These are phyloP conservation scores for Oryzias sinensis DNA, from an alignment of 2,797 vertebrate species.

Conservation along the genomic window DNA sequence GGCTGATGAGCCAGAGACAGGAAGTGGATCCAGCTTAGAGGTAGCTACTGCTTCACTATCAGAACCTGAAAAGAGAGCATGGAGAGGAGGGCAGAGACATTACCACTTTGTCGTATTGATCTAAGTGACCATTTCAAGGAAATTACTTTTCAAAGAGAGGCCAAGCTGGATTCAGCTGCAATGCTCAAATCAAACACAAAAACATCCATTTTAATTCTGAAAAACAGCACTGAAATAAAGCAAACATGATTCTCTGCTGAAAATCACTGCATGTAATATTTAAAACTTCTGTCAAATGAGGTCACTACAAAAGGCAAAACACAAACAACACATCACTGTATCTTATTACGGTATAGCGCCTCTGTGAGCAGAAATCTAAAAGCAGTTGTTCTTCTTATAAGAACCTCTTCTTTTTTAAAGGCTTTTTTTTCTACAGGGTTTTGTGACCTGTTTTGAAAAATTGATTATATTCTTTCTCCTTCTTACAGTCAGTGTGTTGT, in stretches of 20 bases:
- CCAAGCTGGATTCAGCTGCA: not conserved
- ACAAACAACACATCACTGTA: too few relatives aligned
- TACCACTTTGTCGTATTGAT: conserved; percentile 31
- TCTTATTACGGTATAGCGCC: too few relatives aligned
- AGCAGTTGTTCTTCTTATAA: too few relatives aligned
- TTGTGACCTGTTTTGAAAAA: too few relatives aligned
- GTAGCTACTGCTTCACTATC: conserved; percentile 66
- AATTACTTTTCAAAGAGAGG: conserved; percentile 13
- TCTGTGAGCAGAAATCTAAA: too few relatives aligned
- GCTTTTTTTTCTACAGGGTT: too few relatives aligned
- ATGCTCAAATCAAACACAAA: not conserved
- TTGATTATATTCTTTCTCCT: too few relatives aligned
- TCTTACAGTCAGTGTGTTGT: too few relatives aligned
- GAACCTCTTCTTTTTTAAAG: too few relatives aligned
- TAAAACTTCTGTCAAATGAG: not conserved
- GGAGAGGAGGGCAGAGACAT: conserved; percentile 28
- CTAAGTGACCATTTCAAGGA: conserved; percentile 27
- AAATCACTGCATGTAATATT: not conserved
- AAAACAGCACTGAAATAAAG: not conserved
- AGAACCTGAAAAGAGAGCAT: conserved; percentile 49
- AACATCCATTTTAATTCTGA: not conserved
- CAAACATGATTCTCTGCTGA: too few relatives aligned
- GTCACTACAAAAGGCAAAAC: too few relatives aligned
- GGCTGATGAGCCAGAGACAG: conserved; percentile 47
- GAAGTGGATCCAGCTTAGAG: conserved; percentile 58